phyloP scores from a whole-genome alignment of 2,113 vertebrate genomes.

The Otus sunia region DNA sequence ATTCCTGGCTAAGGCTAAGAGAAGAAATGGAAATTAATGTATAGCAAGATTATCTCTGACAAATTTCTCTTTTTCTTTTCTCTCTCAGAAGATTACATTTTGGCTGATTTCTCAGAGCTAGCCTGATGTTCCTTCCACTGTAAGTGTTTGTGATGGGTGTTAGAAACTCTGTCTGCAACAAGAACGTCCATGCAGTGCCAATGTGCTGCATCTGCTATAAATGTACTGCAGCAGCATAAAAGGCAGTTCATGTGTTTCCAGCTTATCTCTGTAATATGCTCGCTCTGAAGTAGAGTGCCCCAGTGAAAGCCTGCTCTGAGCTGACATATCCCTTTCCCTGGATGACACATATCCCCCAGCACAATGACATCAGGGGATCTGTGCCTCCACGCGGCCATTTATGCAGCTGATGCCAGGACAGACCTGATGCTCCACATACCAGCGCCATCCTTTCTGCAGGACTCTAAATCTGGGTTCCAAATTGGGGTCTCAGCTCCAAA shows the following conservation, averaged over 20 bases:
- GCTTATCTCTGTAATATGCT: background rate
- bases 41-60: background rate
- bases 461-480: background rate
- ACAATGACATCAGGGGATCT: background rate
- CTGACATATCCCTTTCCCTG: background rate
- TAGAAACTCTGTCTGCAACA: background rate
- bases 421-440: background rate
- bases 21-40: constrained; percentile 26
- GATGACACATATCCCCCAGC: background rate
- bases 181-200: background rate
- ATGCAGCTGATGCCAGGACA: background rate
- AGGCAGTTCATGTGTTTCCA: background rate
- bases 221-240: background rate
- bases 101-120: background rate
- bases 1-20: background rate
- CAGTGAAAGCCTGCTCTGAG: background rate
- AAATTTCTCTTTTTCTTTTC: background rate
- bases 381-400: fast-evolving
- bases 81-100: background rate
- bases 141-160: background rate
- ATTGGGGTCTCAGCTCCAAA: background rate
- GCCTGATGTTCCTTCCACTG: background rate
- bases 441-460: background rate
- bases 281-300: background rate
- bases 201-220: background rate